phyloP scores from a whole-genome alignment of 2,113 vertebrate species.

The Zosterops pallidus region DNA sequence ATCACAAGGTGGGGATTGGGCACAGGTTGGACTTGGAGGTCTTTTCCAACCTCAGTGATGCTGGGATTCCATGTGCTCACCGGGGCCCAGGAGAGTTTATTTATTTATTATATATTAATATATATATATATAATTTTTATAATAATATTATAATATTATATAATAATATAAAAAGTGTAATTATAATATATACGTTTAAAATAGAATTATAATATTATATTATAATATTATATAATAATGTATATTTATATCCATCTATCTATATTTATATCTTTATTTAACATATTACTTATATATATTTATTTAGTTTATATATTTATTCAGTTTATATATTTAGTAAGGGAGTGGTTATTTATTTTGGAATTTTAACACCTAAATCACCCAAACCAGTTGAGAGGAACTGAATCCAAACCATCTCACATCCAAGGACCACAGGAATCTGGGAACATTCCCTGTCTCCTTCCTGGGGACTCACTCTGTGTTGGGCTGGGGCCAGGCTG shows the following conservation, averaged over 20 bases:
- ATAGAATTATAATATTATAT: too few relatives aligned
- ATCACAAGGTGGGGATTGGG: background rate
- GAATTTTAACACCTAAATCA: background rate
- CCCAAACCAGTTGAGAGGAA: background rate
- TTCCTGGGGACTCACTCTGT: background rate
- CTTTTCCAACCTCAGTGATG: background rate
- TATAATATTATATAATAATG: too few relatives aligned
- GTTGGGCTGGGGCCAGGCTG: background rate
- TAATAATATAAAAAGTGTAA: too few relatives aligned
- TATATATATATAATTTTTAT: too few relatives aligned
- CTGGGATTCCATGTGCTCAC: background rate
- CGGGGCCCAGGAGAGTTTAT: background rate
- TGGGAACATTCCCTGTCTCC: background rate
- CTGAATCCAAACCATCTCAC: background rate
- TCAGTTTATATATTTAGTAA: too few relatives aligned
- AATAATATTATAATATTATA: too few relatives aligned
- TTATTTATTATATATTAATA: too few relatives aligned
- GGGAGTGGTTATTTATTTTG: background rate
- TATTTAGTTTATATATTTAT: too few relatives aligned
- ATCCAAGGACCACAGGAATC: background rate
- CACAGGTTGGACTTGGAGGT: background rate
- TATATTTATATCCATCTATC: too few relatives aligned
- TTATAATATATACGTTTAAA: too few relatives aligned
- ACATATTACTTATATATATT: too few relatives aligned
- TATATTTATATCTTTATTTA: too few relatives aligned